A percentile compares a stretch with the other conserved stretches of the same genome.
Conservation (phyloP, 2,797 vertebrate species). For the Aeoliscus strigatus region DNA sequence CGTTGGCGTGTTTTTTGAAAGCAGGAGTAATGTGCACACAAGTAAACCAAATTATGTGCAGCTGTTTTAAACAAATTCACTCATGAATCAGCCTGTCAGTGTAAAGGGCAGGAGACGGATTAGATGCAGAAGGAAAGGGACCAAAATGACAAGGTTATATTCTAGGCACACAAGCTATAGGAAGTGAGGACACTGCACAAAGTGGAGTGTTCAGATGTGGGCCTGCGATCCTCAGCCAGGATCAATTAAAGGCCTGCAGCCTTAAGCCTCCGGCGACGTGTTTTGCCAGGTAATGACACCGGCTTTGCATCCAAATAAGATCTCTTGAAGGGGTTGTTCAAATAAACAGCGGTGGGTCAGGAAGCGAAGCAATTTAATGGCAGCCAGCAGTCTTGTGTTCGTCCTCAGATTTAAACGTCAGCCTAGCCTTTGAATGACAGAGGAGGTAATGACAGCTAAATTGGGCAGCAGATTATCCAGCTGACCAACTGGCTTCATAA, state of each 20-base stretch:
- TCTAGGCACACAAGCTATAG: constrained; percentile 54
- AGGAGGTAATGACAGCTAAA: too few species aligned
- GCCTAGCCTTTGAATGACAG: too few species aligned
- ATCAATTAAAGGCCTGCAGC: constrained; percentile 67
- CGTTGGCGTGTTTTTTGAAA: too few species aligned
- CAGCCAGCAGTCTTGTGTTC: too few species aligned
- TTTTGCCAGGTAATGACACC: constrained; percentile 56
- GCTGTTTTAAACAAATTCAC: too few species aligned
- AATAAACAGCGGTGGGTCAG: constrained; percentile 21
- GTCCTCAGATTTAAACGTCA: too few species aligned
- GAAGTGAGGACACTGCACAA: constrained; percentile 61
- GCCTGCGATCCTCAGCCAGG: constrained; percentile 60
- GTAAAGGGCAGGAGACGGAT: constrained; percentile 14
- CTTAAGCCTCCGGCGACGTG: constrained; percentile 58
- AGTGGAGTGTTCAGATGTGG: constrained; percentile 53
- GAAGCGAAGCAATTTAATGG: too few species aligned
- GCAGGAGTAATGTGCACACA: too few species aligned
- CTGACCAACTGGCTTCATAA: too few species aligned
- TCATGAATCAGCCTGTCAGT: neutral
- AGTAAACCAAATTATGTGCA: too few species aligned
- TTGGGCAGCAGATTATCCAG: too few species aligned
- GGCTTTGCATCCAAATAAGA: constrained; percentile 61
- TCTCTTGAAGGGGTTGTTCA: constrained; percentile 20
- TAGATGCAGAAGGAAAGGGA: constrained; percentile 16
- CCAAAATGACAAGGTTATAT: constrained; percentile 64